Evolutionary conservation across 1,140 invertebrate genomes (phyloP).

Genomic region (Mycetomoellerius zeteki): DNA sequence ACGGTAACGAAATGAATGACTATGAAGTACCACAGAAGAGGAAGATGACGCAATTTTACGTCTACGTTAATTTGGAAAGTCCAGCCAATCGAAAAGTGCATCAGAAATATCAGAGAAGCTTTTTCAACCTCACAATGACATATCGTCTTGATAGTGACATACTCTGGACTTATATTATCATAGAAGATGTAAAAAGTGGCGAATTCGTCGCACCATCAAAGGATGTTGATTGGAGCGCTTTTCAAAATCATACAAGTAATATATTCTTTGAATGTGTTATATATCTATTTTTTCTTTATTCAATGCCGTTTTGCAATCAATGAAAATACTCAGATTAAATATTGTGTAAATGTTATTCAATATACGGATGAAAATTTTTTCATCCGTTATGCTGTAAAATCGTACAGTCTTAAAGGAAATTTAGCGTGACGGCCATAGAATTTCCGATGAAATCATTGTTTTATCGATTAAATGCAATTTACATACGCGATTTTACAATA

Average conservation of each 20-base stretch:
- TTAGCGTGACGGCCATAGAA: too few species aligned
- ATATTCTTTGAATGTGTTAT: background rate
- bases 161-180: constrained; percentile 86
- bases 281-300: background rate
- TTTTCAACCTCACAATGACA: constrained; percentile 90
- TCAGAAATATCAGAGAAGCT: constrained; percentile 72
- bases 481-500: too few species aligned
- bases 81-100: constrained; percentile 71
- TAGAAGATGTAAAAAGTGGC: constrained; percentile 76
- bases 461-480: too few species aligned
- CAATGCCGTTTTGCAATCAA: constrained; percentile 34
- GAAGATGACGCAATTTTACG: constrained; percentile 72
- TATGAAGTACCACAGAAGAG: constrained; percentile 69
- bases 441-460: too few species aligned
- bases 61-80: constrained; percentile 80
- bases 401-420: background rate
- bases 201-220: constrained; percentile 73
- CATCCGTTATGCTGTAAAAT: background rate
- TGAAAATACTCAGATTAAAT: background rate
- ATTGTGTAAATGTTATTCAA: background rate
- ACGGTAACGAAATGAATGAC: constrained; percentile 69
- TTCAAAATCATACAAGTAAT: constrained; percentile 46
- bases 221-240: constrained; percentile 74
- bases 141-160: constrained; percentile 90
- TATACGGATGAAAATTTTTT: background rate